A percentile compares a stretch with the other conserved stretches of the same genome.
phyloP scores from a whole-genome alignment of 23 tunicate species.

The Trididemnum clinides region DNA sequence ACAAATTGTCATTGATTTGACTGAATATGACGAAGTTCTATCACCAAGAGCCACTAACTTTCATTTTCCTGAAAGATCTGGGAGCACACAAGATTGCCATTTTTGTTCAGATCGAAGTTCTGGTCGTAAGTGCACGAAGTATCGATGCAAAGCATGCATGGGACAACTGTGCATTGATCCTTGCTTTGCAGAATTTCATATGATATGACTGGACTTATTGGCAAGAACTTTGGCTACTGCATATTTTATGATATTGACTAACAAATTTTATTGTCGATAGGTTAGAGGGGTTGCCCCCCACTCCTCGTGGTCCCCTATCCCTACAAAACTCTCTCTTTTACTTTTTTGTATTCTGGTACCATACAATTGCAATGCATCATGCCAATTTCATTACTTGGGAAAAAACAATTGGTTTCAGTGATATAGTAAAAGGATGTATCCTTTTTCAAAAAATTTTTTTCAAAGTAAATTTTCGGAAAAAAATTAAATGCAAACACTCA shows the following conservation, averaged over 20 bases:
- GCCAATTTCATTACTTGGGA: neutral
- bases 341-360: slow-evolving; percentile 13
- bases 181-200: slow-evolving; percentile 34
- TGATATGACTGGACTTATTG: slow-evolving; percentile 25
- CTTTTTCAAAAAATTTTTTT: neutral
- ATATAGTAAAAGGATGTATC: neutral
- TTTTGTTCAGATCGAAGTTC: slow-evolving; percentile 29
- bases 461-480: too few relatives aligned
- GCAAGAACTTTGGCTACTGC: slow-evolving; percentile 23
- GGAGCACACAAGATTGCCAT: slow-evolving; percentile 33
- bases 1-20: slow-evolving; percentile 20
- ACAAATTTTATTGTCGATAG: slow-evolving; percentile 17
- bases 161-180: slow-evolving; percentile 29
- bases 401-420: slow-evolving; percentile 1
- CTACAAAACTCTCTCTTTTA: slow-evolving; percentile 6
- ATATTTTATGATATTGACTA: neutral
- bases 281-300: slow-evolving; percentile 33
- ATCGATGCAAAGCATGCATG: slow-evolving; percentile 29
- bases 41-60: slow-evolving; percentile 23
- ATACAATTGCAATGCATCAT: slow-evolving; percentile 8
- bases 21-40: slow-evolving; percentile 23
- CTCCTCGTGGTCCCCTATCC: neutral
- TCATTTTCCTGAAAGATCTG: slow-evolving; percentile 25
- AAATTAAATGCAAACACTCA: too few relatives aligned
- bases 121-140: slow-evolving; percentile 15